A percentile compares a stretch with the other conserved stretches of the same genome.
Evolutionary conservation across 2,797 vertebrate genomes (phyloP).

Genomic region (Mergus octosetaceus): DNA sequence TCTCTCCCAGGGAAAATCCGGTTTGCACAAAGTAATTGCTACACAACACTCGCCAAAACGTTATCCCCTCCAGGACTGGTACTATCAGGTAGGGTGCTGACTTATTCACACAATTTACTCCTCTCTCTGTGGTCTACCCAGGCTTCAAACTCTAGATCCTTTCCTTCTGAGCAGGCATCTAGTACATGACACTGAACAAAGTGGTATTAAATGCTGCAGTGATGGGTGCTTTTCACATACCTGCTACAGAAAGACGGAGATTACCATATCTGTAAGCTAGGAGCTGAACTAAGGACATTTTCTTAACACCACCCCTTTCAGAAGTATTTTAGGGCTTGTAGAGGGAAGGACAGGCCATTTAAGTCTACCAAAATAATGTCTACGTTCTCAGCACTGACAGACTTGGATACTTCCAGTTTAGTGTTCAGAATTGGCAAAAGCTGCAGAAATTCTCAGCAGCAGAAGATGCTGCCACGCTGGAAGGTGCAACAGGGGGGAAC

Average conservation of each 20-base stretch:
- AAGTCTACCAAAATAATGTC: slow-evolving; percentile 30
- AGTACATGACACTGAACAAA: not conserved
- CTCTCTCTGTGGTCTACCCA: not conserved
- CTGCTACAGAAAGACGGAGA: not conserved
- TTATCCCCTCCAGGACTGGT: not conserved
- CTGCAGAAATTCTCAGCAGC: slow-evolving; percentile 6
- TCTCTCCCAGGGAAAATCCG: not conserved
- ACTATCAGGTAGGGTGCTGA: not conserved
- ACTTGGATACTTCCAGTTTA: slow-evolving; percentile 36
- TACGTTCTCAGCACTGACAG: not conserved
- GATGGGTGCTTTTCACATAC: not conserved
- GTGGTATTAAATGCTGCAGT: not conserved
- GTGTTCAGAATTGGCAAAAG: slow-evolving; percentile 52
- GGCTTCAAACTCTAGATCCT: slow-evolving; percentile 6
- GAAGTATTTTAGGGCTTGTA: not conserved
- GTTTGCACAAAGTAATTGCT: not conserved
- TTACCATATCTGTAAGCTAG: not conserved
- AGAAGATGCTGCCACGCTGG: not conserved
- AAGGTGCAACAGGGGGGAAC: not conserved
- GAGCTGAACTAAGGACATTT: slow-evolving; percentile 6
- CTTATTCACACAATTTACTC: not conserved
- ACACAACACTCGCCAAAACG: not conserved
- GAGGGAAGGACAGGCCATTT: slow-evolving; percentile 11
- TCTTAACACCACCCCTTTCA: not conserved
- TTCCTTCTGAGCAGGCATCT: not conserved